Conservation (phyloP, 2,888 invertebrate genomes). For the Polydrusus tereticollis region DNA sequence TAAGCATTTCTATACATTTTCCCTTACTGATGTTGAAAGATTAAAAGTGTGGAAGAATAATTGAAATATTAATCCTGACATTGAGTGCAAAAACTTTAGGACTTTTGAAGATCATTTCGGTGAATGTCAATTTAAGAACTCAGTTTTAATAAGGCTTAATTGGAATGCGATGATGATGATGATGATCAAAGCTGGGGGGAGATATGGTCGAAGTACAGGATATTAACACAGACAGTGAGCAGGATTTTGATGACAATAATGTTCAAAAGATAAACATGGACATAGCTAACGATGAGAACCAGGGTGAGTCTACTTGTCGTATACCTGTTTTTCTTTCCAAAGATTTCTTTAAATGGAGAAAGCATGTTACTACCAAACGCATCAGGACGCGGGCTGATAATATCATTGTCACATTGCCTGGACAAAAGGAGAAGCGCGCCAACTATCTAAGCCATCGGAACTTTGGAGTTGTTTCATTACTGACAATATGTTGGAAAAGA, state of each 20-base stretch:
- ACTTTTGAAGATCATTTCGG: too few relatives aligned
- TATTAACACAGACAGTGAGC: constrained; percentile 10
- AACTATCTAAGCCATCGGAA: neutral
- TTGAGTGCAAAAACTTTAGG: too few relatives aligned
- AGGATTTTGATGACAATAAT: neutral
- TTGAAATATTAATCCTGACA: too few relatives aligned
- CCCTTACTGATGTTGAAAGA: too few relatives aligned
- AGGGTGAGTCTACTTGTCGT: constrained; percentile 1
- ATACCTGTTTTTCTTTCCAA: constrained; percentile 3
- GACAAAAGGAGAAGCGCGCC: neutral
- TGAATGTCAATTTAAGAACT: too few relatives aligned
- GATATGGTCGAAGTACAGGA: constrained; percentile 4
- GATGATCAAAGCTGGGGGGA: neutral
- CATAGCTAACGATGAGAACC: neutral
- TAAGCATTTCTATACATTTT: too few relatives aligned
- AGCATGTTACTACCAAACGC: too few relatives aligned
- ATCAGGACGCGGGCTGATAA: too few relatives aligned
- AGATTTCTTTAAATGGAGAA: constrained; percentile 2
- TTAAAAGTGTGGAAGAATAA: too few relatives aligned
- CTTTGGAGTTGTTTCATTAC: constrained; percentile 12
- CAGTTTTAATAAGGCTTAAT: too few relatives aligned
- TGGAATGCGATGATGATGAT: constrained; percentile 1
- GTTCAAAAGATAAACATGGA: neutral
- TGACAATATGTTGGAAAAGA: neutral
- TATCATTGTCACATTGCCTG: neutral